Percentiles rank a stretch among this genome's conserved stretches.
Conservation (phyloP, 2,113 vertebrate species). For the Pseudopipra pipra region DNA sequence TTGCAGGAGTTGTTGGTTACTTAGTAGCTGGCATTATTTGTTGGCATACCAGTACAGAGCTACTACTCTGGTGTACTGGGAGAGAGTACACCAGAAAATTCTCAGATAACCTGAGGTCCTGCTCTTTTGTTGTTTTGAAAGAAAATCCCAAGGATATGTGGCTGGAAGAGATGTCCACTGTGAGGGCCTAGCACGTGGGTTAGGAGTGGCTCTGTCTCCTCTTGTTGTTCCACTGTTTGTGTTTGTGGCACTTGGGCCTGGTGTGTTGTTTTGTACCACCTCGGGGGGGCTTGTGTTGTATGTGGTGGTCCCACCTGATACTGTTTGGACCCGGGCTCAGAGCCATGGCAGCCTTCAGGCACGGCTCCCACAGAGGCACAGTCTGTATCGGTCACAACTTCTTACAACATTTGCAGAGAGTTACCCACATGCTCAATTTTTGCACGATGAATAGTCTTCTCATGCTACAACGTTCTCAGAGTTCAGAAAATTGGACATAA, state of each 20-base stretch:
- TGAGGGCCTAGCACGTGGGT: not conserved
- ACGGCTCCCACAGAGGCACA: not conserved
- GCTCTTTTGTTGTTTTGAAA: not conserved
- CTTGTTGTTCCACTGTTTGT: not conserved
- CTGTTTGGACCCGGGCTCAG: not conserved
- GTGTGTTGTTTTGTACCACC: not conserved
- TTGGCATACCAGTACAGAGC: not conserved
- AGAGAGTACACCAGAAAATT: not conserved
- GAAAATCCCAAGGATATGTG: not conserved
- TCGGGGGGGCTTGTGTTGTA: not conserved
- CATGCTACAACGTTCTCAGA: not conserved
- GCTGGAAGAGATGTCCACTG: not conserved
- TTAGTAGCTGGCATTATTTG: slow-evolving; percentile 13
- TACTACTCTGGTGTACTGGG: not conserved
- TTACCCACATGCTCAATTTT: not conserved
- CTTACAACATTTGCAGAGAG: fast-evolving
- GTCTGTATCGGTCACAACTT: not conserved
- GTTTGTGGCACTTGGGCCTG: not conserved
- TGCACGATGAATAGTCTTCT: not conserved
- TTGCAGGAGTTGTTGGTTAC: not conserved
- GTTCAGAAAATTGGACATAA: not conserved
- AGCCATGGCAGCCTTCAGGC: not conserved
- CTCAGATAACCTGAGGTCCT: not conserved
- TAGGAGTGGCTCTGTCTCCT: not conserved
- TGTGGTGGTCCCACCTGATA: not conserved